Conservation (phyloP, 2,797 vertebrate genomes). For the Tragelaphus eurycerus region DNA sequence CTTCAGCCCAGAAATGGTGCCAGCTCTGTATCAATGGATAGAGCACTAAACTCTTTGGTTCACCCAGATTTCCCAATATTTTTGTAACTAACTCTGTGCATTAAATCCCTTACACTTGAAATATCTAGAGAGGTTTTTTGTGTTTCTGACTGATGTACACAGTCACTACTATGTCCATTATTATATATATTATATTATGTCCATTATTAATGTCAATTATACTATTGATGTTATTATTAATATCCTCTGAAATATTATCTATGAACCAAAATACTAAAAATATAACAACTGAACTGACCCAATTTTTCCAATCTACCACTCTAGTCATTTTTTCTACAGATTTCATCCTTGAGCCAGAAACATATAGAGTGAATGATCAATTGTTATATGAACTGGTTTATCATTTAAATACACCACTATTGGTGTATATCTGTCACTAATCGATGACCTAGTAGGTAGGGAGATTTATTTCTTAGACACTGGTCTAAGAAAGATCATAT, state of each 20-base stretch:
- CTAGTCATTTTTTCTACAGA: neutral
- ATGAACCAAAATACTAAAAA: neutral
- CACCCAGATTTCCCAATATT: neutral
- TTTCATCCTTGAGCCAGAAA: neutral
- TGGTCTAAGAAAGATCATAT: constrained; percentile 6
- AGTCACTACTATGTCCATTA: neutral
- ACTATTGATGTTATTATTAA: neutral
- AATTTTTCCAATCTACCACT: neutral
- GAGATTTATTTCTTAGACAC: constrained; percentile 54
- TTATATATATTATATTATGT: neutral
- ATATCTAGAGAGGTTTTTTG: neutral
- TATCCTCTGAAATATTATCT: neutral
- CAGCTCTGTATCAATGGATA: neutral
- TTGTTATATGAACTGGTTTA: neutral
- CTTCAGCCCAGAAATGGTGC: neutral
- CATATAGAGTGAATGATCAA: neutral
- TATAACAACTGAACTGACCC: neutral
- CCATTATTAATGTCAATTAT: neutral
- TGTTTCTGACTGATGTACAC: neutral
- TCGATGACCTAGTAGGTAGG: neutral
- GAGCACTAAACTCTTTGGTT: neutral
- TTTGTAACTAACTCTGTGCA: neutral
- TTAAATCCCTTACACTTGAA: neutral
- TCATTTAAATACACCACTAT: neutral
- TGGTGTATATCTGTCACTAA: constrained; percentile 14